Conservation (phyloP, 2,888 invertebrate species). For the Cremastinae sp. region DNA sequence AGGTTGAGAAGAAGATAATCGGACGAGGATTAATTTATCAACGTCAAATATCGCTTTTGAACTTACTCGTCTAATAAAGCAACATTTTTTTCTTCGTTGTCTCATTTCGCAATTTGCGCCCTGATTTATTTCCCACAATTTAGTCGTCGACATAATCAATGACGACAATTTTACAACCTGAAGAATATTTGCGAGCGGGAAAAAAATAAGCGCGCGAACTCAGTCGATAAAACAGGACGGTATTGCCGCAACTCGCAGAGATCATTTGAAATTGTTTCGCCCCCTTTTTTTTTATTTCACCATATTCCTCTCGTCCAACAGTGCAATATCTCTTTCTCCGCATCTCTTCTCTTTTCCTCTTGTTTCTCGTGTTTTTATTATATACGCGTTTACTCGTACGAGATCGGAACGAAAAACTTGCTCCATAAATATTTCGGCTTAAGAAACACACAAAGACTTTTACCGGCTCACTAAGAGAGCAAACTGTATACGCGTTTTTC, state of each 20-base stretch:
- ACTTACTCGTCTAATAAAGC: constrained; percentile 30
- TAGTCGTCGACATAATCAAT: constrained; percentile 55
- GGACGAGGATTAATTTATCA: constrained; percentile 47
- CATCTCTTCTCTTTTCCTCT: constrained; percentile 36
- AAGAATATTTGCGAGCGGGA: constrained; percentile 2
- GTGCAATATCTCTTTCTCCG: constrained; percentile 34
- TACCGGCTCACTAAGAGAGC: constrained; percentile 47
- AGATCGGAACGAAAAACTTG: constrained; percentile 60
- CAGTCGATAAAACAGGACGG: constrained; percentile 30
- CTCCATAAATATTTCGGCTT: constrained; percentile 64
- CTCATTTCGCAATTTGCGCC: constrained; percentile 41
- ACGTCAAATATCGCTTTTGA: constrained; percentile 20
- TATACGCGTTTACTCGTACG: constrained; percentile 4
- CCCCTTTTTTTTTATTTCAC: constrained; percentile 44
- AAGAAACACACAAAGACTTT: constrained; percentile 60
- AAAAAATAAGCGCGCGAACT: constrained; percentile 22
- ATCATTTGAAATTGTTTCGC: constrained; percentile 51
- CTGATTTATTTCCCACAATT: constrained; percentile 62
- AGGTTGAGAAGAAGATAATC: constrained; percentile 4
- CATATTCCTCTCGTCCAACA: constrained; percentile 23
- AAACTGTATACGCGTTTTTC: constrained; percentile 44
- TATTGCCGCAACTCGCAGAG: constrained; percentile 34
- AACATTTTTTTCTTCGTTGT: not conserved
- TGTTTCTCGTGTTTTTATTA: constrained; percentile 50
- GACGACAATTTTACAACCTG: constrained; percentile 24